Percentiles rank a stretch among this genome's conserved stretches.
Evolutionary conservation across 2,797 vertebrate genomes (phyloP).

Genomic region (Thripadectes ignobilis): DNA sequence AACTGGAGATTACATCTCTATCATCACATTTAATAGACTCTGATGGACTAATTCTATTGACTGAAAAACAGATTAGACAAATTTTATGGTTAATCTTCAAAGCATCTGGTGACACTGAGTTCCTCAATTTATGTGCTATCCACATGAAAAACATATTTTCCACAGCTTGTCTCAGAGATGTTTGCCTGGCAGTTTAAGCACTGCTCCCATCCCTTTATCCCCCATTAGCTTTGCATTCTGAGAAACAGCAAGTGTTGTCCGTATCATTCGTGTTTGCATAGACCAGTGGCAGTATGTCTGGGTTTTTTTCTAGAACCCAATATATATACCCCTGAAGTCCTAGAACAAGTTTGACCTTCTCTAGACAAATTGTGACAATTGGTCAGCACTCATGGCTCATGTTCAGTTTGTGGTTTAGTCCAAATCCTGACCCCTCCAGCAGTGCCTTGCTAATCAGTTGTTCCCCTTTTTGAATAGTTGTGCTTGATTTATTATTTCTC

Average conservation of each 20-base stretch:
- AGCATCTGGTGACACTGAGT: neutral
- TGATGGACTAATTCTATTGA: neutral
- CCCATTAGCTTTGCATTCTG: neutral
- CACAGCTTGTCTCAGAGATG: conserved; percentile 7
- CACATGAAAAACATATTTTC: neutral
- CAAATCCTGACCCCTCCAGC: neutral
- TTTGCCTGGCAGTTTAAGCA: neutral
- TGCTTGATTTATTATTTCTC: neutral
- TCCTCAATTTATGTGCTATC: neutral
- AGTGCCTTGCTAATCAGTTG: neutral
- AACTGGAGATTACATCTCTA: neutral
- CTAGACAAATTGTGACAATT: neutral
- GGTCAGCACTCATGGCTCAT: neutral
- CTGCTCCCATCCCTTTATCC: neutral
- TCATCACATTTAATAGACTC: neutral
- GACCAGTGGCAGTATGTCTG: neutral
- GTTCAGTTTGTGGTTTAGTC: neutral
- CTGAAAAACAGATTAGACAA: conserved; percentile 25
- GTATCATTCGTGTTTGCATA: neutral
- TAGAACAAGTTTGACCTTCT: neutral
- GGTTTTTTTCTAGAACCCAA: neutral
- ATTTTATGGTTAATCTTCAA: conserved; percentile 51
- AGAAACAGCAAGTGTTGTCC: neutral
- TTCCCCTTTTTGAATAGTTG: neutral
- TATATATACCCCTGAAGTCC: neutral